Percentiles rank a stretch among this genome's conserved stretches.
Conservation (phyloP, 2,113 vertebrate genomes). For the Ranitomeya variabilis region DNA sequence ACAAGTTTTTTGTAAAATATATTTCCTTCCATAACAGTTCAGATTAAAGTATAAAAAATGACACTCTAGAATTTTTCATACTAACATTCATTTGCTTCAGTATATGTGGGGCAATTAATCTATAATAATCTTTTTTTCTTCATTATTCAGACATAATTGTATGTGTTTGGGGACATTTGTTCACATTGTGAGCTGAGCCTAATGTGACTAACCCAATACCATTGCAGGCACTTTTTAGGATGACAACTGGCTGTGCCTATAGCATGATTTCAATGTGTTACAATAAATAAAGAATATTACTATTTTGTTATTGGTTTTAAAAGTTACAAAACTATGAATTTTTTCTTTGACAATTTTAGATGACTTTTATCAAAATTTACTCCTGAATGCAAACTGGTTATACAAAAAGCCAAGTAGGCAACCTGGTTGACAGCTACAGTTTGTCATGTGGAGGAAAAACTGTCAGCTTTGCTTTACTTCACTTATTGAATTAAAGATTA, state of each 20-base stretch:
- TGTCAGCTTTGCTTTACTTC: not conserved
- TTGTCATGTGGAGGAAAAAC: not conserved
- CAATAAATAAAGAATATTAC: too few relatives aligned
- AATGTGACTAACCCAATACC: too few relatives aligned
- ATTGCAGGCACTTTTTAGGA: too few relatives aligned
- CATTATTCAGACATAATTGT: not conserved
- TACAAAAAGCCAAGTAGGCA: not conserved
- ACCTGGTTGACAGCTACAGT: not conserved
- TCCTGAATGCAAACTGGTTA: not conserved
- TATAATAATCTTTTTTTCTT: not conserved
- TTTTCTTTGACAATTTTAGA: not conserved
- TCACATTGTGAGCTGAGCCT: not conserved
- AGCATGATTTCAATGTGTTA: too few relatives aligned
- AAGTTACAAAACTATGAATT: too few relatives aligned
- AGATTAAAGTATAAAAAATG: not conserved
- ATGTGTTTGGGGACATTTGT: not conserved
- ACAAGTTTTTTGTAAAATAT: conserved; percentile 1
- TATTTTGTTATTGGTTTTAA: too few relatives aligned
- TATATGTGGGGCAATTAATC: not conserved
- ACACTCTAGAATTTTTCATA: not conserved
- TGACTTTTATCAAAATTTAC: not conserved
- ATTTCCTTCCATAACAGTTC: not conserved
- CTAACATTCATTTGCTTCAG: not conserved
- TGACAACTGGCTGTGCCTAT: too few relatives aligned
- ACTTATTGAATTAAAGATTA: not conserved